Evolutionary conservation across 1,140 invertebrate species (phyloP).

Genomic region (Drosophila eugracilis): DNA sequence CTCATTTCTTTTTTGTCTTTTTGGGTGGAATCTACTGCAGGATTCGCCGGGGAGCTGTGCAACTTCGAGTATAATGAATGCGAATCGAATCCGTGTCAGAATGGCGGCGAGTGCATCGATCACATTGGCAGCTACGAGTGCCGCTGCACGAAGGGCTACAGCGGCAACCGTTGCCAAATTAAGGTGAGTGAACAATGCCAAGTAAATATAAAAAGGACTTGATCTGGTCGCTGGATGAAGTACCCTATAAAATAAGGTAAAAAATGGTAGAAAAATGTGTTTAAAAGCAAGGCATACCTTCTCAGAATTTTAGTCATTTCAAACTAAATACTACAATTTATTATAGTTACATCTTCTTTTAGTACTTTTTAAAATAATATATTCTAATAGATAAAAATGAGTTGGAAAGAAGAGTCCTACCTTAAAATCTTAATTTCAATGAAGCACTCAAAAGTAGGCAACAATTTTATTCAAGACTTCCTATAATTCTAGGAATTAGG

Average conservation of each 20-base stretch:
- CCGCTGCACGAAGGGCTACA: conserved; percentile 91
- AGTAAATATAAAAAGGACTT: conserved; percentile 2
- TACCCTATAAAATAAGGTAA: not conserved
- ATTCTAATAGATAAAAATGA: too few relatives aligned
- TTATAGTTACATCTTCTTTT: too few relatives aligned
- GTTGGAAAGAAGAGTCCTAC: too few relatives aligned
- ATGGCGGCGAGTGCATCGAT: conserved; percentile 93
- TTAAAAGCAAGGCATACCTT: too few relatives aligned
- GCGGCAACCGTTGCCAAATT: conserved; percentile 90
- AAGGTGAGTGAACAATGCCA: conserved; percentile 85
- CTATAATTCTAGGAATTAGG: too few relatives aligned
- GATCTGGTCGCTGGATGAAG: not conserved
- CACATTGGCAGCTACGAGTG: conserved; percentile 91
- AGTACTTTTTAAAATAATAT: too few relatives aligned
- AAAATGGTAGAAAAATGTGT: not conserved
- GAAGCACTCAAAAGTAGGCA: too few relatives aligned
- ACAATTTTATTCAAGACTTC: too few relatives aligned
- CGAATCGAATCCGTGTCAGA: conserved; percentile 93
- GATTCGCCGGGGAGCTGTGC: conserved; percentile 91
- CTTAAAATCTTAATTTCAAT: too few relatives aligned
- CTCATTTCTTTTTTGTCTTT: conserved; percentile 3
- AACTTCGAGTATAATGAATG: conserved; percentile 94
- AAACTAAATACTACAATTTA: too few relatives aligned
- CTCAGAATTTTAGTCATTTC: too few relatives aligned
- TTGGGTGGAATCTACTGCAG: too few relatives aligned